Evolutionary conservation across 2,797 vertebrate species (phyloP).

Genomic region (Aplochiton taeniatus): DNA sequence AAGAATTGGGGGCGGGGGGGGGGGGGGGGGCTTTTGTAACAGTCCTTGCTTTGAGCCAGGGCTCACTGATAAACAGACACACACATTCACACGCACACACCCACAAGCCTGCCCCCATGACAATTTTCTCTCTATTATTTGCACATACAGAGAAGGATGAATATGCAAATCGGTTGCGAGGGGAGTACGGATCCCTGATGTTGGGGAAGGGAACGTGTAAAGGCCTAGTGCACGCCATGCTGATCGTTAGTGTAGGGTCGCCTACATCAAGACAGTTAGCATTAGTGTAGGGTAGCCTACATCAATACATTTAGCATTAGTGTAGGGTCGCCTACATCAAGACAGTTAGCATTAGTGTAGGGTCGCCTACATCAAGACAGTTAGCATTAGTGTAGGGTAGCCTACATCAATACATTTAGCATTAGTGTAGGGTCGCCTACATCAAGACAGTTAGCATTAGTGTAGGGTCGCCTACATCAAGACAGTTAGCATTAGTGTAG

Average conservation of each 20-base stretch:
- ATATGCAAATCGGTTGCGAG: constrained; percentile 64
- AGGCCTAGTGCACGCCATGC: constrained; percentile 50
- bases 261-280: constrained; percentile 43
- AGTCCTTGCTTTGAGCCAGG: constrained; percentile 56
- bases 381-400: constrained; percentile 26
- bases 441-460: constrained; percentile 40
- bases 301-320: constrained; percentile 50
- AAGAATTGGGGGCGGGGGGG: constrained; percentile 33
- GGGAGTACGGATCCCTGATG: constrained; percentile 57
- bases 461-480: no score
- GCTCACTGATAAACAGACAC: constrained; percentile 16
- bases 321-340: constrained; percentile 40
- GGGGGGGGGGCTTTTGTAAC: constrained; percentile 52
- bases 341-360: constrained; percentile 46
- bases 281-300: constrained; percentile 23
- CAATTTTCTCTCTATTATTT: constrained; percentile 55
- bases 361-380: constrained; percentile 40
- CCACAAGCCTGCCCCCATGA: constrained; percentile 50
- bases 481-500: constrained; percentile 49
- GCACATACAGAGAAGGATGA: constrained; percentile 63
- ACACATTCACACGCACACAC: constrained; percentile 20
- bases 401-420: constrained; percentile 50
- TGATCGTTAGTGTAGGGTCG: constrained; percentile 54
- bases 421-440: constrained; percentile 39
- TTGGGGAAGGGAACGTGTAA: constrained; percentile 56